These are phyloP conservation scores for Poecile montanus DNA, from an alignment of 2,797 vertebrate genomes.

Conservation along the genomic window DNA sequence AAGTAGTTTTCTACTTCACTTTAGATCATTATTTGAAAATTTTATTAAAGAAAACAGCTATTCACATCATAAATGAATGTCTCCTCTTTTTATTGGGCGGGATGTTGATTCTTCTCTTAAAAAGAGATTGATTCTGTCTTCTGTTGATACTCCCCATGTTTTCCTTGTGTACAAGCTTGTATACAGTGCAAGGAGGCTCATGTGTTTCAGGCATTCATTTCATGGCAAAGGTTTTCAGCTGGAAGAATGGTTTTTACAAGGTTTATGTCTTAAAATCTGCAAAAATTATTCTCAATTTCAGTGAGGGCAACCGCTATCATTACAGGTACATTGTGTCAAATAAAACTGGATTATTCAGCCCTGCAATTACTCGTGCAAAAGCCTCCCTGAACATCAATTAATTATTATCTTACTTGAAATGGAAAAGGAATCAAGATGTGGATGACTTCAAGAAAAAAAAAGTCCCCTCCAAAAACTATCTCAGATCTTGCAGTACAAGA, in stretches of 20 bases:
- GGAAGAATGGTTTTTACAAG: background rate
- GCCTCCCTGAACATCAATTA: background rate
- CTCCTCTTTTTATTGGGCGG: background rate
- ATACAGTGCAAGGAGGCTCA: accelerated
- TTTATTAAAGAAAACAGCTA: background rate
- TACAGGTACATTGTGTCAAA: background rate
- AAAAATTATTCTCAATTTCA: background rate
- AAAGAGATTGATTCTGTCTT: background rate
- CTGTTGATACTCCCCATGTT: background rate
- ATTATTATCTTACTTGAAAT: background rate
- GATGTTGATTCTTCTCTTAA: background rate
- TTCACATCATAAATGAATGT: background rate
- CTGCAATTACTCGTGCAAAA: background rate
- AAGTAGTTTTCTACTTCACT: background rate
- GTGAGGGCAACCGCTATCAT: background rate
- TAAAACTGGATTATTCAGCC: background rate
- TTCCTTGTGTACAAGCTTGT: background rate
- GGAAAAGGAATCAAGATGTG: background rate
- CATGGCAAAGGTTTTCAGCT: background rate
- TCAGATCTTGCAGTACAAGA: background rate
- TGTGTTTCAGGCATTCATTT: background rate
- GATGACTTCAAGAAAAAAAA: background rate
- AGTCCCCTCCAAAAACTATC: background rate
- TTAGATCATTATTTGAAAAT: background rate
- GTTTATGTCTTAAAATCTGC: background rate